A percentile compares a stretch with the other conserved stretches of the same genome.
Evolutionary conservation across 2,797 vertebrate genomes (phyloP).

Genomic region (Chiloscyllium punctatum): DNA sequence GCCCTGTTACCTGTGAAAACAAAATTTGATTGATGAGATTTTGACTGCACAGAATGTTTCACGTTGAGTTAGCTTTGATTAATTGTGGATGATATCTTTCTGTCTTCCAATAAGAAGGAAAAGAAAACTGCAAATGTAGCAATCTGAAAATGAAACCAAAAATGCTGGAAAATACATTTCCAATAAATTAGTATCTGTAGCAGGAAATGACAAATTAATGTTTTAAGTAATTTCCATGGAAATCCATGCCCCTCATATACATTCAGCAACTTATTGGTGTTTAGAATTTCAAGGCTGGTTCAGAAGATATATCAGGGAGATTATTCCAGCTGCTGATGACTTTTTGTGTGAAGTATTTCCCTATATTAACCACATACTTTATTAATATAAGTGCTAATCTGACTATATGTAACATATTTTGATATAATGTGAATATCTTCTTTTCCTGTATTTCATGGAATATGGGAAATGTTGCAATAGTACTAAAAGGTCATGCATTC

Average conservation of each 20-base stretch:
- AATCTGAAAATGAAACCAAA: neutral
- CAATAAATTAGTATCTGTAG: neutral
- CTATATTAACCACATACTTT: neutral
- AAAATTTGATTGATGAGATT: slow-evolving; percentile 34
- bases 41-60: slow-evolving; percentile 30
- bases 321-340: neutral
- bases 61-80: slow-evolving; percentile 31
- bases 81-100: slow-evolving; percentile 16
- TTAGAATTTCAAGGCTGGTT: neutral
- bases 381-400: neutral
- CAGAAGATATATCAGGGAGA: neutral
- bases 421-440: neutral
- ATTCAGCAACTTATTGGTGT: neutral
- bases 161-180: neutral
- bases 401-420: neutral
- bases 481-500: too few relatives aligned
- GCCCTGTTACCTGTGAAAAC: slow-evolving; percentile 33
- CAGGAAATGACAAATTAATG: neutral
- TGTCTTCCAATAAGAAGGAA: slow-evolving; percentile 22
- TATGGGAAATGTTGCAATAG: too few relatives aligned
- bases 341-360: neutral
- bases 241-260: neutral
- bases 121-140: neutral
- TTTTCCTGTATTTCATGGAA: too few relatives aligned
- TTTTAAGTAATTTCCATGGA: neutral